Evolutionary conservation across 2,888 invertebrate species (phyloP).

Genomic region (Apoderus coryli): DNA sequence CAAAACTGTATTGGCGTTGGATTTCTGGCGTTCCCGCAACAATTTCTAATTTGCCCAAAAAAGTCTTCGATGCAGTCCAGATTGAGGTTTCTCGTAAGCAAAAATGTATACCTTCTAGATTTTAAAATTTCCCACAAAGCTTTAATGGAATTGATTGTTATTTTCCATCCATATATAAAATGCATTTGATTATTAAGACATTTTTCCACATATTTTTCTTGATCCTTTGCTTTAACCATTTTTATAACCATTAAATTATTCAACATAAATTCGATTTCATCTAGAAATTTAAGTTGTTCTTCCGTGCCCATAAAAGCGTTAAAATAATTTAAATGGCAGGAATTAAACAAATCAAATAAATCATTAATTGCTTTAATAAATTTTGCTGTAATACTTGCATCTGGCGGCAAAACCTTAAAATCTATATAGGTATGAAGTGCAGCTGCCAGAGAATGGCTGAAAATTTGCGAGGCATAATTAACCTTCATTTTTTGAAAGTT

Average conservation of each 20-base stretch:
- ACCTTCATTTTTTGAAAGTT: no score
- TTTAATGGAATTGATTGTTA: conserved; percentile 3
- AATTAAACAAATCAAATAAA: conserved; percentile 10
- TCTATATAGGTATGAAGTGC: conserved; percentile 10
- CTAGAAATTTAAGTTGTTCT: conserved; percentile 1
- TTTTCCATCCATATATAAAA: conserved; percentile 5
- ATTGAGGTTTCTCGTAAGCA: conserved; percentile 2
- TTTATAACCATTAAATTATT: conserved; percentile 1
- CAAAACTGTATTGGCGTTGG: conserved; percentile 15
- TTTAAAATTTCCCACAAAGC: conserved; percentile 5
- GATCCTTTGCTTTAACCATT: background rate
- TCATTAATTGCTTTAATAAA: conserved; percentile 10
- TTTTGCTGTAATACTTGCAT: conserved; percentile 8
- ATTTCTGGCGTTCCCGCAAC: conserved; percentile 1
- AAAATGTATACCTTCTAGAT: background rate
- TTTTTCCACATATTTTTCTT: background rate
- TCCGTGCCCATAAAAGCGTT: conserved; percentile 1
- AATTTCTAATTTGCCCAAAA: conserved; percentile 16
- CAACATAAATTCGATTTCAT: background rate
- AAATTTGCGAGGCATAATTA: no score
- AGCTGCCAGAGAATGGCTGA: conserved; percentile 11
- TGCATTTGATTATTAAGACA: background rate
- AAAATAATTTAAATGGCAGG: no score
- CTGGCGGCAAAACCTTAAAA: conserved; percentile 9
- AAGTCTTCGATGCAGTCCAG: conserved; percentile 12